Conservation (phyloP, 2,113 vertebrate genomes). For the Atherinomorus stipes region DNA sequence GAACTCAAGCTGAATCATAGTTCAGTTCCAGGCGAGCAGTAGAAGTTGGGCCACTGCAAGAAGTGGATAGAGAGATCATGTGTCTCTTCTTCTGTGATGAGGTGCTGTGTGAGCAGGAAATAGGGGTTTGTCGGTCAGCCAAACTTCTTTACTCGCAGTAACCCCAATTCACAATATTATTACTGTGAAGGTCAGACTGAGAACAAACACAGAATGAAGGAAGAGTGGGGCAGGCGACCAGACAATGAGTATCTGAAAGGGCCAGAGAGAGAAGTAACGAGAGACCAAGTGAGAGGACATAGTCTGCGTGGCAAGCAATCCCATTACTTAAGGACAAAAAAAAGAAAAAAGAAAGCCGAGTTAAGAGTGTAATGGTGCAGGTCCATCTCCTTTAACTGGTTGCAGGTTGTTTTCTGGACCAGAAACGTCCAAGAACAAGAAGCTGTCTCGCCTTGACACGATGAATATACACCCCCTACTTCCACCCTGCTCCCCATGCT, state of each 20-base stretch:
- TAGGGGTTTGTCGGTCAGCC: constrained; percentile 65
- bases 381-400: constrained; percentile 34
- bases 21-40: constrained; percentile 30
- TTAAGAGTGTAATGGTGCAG: constrained; percentile 12
- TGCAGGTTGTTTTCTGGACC: constrained; percentile 51
- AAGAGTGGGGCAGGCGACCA: constrained; percentile 14
- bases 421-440: constrained; percentile 56
- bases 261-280: constrained; percentile 25
- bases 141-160: constrained; percentile 58
- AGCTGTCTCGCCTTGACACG: constrained; percentile 57
- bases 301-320: constrained; percentile 10
- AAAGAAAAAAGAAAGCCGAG: background rate
- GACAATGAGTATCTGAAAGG: constrained; percentile 34
- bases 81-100: constrained; percentile 68
- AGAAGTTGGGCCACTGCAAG: constrained; percentile 35
- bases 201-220: constrained; percentile 30
- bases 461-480: constrained; percentile 63
- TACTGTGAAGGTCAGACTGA: constrained; percentile 67
- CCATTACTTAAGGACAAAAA: constrained; percentile 23
- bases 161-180: constrained; percentile 78
- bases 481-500: constrained; percentile 57
- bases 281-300: constrained; percentile 13
- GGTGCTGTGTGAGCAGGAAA: constrained; percentile 69
- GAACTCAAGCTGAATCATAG: constrained; percentile 1
- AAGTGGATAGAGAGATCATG: constrained; percentile 59